Base-by-base conservation (phyloP, 2,797 vertebrate genomes). In the Sebastes nivosus region DNA sequence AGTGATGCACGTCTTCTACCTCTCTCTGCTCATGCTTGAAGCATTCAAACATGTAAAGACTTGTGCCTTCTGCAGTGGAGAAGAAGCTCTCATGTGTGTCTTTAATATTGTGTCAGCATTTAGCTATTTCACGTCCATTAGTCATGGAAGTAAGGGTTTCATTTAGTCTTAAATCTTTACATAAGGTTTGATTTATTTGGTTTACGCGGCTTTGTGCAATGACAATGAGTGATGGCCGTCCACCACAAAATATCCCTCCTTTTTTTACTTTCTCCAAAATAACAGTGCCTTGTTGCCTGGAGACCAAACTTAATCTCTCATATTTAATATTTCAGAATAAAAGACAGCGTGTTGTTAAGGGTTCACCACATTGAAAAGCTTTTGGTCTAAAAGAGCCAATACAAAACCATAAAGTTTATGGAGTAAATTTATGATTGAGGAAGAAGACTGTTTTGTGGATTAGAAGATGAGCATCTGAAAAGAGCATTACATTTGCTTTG, bases 231-330 rank as follows among this genome's bases (percentile, higher is more conserved):
- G 57, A 32, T 55, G 27, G 42, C 70, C 46, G 5, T 50, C 24
- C 59, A 25, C 32, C 34, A 54, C 32, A 20, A 74, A 13, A 27
- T 22, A 38, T 32, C 8, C 29, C 22, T 60, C 25, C 14, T n/a
- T 61, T 36, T 36, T 30, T 65, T 36, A 29, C 27, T 25, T 69
- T 12, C 18, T 38, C 34, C 5, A 8, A 57, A 76, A 59, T 67
- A 67, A 11, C 63, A 42, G 18, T 24, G 46, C 9, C 22, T 30
- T 71, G 65, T 88, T 87, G 79, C 77, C 83, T 71, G 75, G 88
- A 75, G 66, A 83, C 72, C 68, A 55, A 6, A 5, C 4, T 13
- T 52, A 32, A 70, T 5, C 13, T 25, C 22, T 71, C 4, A 54
- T 66, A 25, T 65, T 66, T 61, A 29, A 63, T 61, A 32, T 10